These are phyloP conservation scores for Vannuccia rotundouncinata DNA, from an alignment of 2,888 invertebrate species.

Conservation along the genomic window DNA sequence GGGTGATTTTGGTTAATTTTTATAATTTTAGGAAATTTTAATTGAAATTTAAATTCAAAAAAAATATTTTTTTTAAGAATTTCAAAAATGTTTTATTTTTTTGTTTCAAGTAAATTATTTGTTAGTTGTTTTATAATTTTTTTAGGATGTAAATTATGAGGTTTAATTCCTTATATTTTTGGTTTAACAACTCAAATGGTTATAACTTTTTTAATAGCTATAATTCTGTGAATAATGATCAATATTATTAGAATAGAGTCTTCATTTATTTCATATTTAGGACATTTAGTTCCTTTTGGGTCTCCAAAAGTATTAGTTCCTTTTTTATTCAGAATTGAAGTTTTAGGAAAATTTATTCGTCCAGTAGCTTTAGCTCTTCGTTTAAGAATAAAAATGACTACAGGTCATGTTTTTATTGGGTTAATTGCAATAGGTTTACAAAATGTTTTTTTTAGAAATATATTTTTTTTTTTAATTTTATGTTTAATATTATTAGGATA, in stretches of 20 bases:
- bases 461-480: not conserved
- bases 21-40: not conserved
- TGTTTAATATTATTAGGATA: not conserved
- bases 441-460: not conserved
- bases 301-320: slow-evolving; percentile 5
- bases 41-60: not conserved
- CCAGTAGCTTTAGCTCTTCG: slow-evolving; percentile 11
- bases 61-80: not conserved
- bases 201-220: not conserved
- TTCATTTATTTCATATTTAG: not conserved
- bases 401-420: slow-evolving; percentile 8
- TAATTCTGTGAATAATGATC: not conserved
- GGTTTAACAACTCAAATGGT: not conserved
- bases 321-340: not conserved
- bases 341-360: slow-evolving; percentile 2
- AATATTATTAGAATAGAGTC: not conserved
- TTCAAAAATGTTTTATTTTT: not conserved
- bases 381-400: not conserved
- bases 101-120: not conserved
- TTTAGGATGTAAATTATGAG: slow-evolving; percentile 11
- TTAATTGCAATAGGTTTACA: not conserved
- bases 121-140: not conserved
- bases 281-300: not conserved
- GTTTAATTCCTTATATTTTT: slow-evolving; percentile 15
- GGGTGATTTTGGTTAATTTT: not conserved